Evolutionary conservation across 2,113 vertebrate genomes (phyloP).

Genomic region (Indicator indicator): DNA sequence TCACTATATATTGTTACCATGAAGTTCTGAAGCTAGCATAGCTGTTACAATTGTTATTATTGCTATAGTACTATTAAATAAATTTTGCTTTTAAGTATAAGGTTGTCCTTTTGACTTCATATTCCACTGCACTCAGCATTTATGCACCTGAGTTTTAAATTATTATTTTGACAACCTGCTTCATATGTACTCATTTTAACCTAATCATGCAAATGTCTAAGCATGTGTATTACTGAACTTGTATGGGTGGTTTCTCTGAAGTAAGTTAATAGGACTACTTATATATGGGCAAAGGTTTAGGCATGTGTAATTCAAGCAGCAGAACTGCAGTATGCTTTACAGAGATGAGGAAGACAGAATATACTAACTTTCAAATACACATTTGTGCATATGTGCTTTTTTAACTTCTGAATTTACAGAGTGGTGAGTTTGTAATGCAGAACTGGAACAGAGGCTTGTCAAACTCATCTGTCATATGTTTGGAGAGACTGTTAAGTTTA

Average conservation of each 20-base stretch:
- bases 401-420: not conserved
- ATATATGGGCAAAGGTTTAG: not conserved
- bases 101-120: not conserved
- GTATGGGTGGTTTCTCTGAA: not conserved
- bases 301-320: not conserved
- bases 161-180: conserved; percentile 18
- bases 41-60: not conserved
- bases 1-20: not conserved
- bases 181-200: not conserved
- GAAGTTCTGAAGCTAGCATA: not conserved
- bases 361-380: not conserved
- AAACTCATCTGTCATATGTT: not conserved
- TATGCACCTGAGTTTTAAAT: conserved; percentile 4
- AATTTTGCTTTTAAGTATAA: not conserved
- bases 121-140: not conserved
- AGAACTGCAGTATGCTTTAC: not conserved
- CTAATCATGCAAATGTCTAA: not conserved
- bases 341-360: not conserved
- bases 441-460: not conserved
- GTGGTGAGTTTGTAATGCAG: not conserved
- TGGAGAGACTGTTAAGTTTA: not conserved
- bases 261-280: not conserved
- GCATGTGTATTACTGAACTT: not conserved
- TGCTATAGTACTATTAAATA: not conserved
- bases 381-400: not conserved